Evolutionary conservation across 2,888 invertebrate species (phyloP), one percentile per base, ranked within the genome.

Genomic region (Eupeodes latifasciatus): DNA sequence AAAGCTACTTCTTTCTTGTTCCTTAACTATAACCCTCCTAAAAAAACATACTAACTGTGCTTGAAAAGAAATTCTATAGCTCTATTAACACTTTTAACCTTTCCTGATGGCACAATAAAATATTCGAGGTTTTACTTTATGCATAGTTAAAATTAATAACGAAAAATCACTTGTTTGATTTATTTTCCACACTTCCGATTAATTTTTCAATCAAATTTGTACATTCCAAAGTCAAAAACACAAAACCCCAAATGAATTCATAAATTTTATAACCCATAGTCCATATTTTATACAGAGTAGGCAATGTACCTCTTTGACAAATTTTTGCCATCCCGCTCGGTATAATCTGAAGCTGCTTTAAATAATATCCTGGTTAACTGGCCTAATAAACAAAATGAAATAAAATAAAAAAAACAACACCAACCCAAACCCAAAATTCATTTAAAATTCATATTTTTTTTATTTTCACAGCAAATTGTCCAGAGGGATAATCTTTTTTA

Each of bases 401-500:
- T 6, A 2, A n/a, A 67, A 34, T 51, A n/a, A 67, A 40, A 40
- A 19, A 40, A 40, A 40, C 3, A 40, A 7, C 5, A 27, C 40
- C 40, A 40, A 40, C 40, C 40, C 14, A 67, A 51, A 51, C 34
- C 49, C 9, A 5, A 67, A 34, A 67, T 51, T 51, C 34, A 69
- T 51, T 53, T 69, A 1, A 69, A 69, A 51, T 51, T 51, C 51
- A 16, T 16, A 47, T 51, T 62, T 62, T 5, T 64, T 36, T 55
- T 36, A 57, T 69, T 69, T 53, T 59, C 53, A 19, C 27, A 77
- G 19, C 59, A 81, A 81, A 76, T 75, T 69, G 51, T 47, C 72
- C 53, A 11, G 44, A 79, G 59, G 79, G 79, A 79, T 83, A 83
- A 83, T 74, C 79, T 59, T 57, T 55, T 40, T 36, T 61, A 74